Conservation (phyloP, 2,113 vertebrate species). For the Xiphias gladius region DNA sequence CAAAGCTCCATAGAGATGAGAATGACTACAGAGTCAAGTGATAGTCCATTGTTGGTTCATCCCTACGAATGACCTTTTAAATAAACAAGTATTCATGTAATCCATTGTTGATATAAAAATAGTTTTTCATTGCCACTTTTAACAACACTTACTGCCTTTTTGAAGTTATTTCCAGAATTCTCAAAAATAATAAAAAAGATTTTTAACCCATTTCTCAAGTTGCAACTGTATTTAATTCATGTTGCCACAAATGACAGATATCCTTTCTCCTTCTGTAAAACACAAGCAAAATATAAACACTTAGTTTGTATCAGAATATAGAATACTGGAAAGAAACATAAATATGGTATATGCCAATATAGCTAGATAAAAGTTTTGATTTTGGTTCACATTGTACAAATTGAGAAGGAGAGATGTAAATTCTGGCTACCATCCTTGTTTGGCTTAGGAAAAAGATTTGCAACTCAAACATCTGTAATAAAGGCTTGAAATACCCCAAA, state of each 20-base stretch:
- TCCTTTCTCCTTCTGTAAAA: background rate
- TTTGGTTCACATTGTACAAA: background rate
- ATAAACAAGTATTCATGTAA: background rate
- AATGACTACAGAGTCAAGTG: too few species aligned
- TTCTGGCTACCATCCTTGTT: background rate
- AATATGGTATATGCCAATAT: background rate
- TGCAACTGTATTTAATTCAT: background rate
- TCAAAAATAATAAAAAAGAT: too few species aligned
- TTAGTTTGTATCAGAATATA: background rate
- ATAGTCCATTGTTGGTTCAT: too few species aligned
- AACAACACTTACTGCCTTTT: too few species aligned
- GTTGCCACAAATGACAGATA: background rate
- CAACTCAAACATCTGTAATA: background rate
- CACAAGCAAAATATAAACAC: background rate
- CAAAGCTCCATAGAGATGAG: too few species aligned
- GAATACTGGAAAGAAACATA: background rate
- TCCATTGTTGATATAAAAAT: background rate
- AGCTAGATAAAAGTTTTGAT: background rate
- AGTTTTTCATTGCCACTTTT: too few species aligned
- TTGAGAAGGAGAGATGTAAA: too few species aligned
- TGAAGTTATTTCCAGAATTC: too few species aligned
- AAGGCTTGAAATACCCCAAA: background rate
- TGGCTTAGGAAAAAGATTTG: background rate
- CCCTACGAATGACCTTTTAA: too few species aligned
- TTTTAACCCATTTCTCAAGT: background rate